These are phyloP conservation scores for Halesus radiatus DNA, from an alignment of 1,140 invertebrate species.

Conservation along the genomic window DNA sequence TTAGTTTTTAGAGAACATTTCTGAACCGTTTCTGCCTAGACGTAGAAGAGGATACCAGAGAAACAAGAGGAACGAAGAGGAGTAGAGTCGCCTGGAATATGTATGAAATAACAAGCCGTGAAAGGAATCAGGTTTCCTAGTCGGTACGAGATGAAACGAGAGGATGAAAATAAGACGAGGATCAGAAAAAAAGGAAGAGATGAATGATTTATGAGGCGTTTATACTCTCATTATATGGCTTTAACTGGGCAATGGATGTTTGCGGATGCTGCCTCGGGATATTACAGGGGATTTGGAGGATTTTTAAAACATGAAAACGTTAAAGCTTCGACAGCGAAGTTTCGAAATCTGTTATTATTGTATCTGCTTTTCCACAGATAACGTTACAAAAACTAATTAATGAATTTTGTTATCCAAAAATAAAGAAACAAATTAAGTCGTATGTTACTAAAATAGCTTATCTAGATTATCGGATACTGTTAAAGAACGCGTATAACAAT, in stretches of 20 bases:
- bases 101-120: constrained; percentile 25
- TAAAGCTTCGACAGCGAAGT: too few relatives aligned
- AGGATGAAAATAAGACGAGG: constrained; percentile 51
- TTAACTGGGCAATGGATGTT: constrained; percentile 30
- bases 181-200: constrained; percentile 49
- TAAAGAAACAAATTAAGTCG: too few relatives aligned
- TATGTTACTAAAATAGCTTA: too few relatives aligned
- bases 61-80: background rate
- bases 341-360: too few relatives aligned
- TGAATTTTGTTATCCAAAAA: too few relatives aligned
- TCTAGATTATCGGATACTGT: too few relatives aligned
- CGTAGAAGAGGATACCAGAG: background rate
- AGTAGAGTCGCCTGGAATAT: constrained; percentile 13
- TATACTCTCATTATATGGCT: constrained; percentile 63
- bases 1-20: too few relatives aligned
- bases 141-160: constrained; percentile 40
- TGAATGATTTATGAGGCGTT: constrained; percentile 66
- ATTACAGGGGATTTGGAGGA: background rate
- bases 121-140: constrained; percentile 36
- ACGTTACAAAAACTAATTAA: too few relatives aligned
- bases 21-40: background rate
- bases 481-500: too few relatives aligned
- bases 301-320: background rate
- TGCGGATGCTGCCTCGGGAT: constrained; percentile 15
- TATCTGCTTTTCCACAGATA: too few relatives aligned